A percentile compares a stretch with the other conserved stretches of the same genome.
These are phyloP conservation scores for Idaea straminata DNA, from an alignment of 2,888 invertebrate species.

Conservation along the genomic window DNA sequence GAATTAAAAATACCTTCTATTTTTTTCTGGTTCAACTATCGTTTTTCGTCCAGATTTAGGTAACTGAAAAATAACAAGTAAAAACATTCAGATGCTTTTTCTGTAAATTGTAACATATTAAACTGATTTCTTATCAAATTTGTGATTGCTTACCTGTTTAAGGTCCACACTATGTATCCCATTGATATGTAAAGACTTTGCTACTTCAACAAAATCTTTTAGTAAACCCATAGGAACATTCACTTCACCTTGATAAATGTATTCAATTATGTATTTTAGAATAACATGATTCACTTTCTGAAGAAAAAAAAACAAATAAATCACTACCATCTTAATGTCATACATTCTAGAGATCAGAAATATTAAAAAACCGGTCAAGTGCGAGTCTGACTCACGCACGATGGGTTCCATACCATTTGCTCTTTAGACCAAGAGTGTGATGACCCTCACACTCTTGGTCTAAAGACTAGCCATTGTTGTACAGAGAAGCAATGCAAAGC, in stretches of 20 bases:
- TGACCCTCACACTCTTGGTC: no score
- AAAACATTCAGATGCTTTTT: not conserved
- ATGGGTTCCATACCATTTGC: no score
- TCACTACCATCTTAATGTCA: not conserved
- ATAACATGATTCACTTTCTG: slow-evolving; percentile 55
- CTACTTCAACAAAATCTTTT: slow-evolving; percentile 48
- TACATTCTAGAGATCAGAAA: no score
- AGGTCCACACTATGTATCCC: slow-evolving; percentile 41
- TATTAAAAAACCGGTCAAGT: no score
- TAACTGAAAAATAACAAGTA: not conserved
- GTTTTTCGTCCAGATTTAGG: not conserved
- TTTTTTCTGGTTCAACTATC: not conserved
- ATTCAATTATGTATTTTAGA: slow-evolving; percentile 55
- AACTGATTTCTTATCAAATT: not conserved
- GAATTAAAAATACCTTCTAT: not conserved
- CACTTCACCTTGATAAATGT: slow-evolving; percentile 70
- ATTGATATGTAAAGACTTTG: slow-evolving; percentile 49
- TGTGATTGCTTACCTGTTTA: slow-evolving; percentile 4
- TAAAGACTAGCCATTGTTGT: no score
- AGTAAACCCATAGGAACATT: slow-evolving; percentile 44
- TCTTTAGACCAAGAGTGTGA: no score
- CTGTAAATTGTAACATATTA: not conserved
- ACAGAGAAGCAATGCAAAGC: no score
- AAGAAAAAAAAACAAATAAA: slow-evolving; percentile 27
- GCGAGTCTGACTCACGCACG: no score